A percentile compares a stretch with the other conserved stretches of the same genome.
Evolutionary conservation across 2,888 invertebrate genomes (phyloP).

Genomic region (Patella depressa): DNA sequence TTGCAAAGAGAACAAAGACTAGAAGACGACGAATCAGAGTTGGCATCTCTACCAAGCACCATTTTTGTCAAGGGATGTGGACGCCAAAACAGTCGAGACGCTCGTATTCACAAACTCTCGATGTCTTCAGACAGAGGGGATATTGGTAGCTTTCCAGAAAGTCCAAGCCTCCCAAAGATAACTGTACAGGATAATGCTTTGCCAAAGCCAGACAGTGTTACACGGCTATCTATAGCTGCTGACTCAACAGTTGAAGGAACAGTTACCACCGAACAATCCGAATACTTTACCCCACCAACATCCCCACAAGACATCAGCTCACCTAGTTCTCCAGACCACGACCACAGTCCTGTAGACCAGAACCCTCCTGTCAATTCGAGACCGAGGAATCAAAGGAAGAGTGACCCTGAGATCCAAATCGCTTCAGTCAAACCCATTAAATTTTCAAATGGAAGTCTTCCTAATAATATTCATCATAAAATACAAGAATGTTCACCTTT

Average conservation of each 20-base stretch:
- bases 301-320: constrained; percentile 28
- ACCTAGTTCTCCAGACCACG: constrained; percentile 29
- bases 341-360: neutral
- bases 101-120: constrained; percentile 48
- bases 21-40: constrained; percentile 64
- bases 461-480: constrained; percentile 30
- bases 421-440: constrained; percentile 3
- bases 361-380: neutral
- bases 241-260: constrained; percentile 23
- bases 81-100: constrained; percentile 27
- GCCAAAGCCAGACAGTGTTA: constrained; percentile 12
- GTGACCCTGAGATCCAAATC: constrained; percentile 24
- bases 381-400: constrained; percentile 8
- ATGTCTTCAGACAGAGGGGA: constrained; percentile 51
- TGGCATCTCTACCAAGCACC: constrained; percentile 58
- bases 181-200: constrained; percentile 33
- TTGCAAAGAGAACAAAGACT: constrained; percentile 56
- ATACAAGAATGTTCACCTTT: constrained; percentile 29
- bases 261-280: constrained; percentile 30
- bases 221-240: constrained; percentile 5
- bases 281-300: constrained; percentile 40
- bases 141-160: constrained; percentile 27
- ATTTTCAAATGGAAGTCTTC: constrained; percentile 33
- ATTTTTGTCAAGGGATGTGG: constrained; percentile 53
- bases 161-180: constrained; percentile 45